Evolutionary conservation across 1,140 invertebrate species (phyloP).

Genomic region (Penaeus indicus): DNA sequence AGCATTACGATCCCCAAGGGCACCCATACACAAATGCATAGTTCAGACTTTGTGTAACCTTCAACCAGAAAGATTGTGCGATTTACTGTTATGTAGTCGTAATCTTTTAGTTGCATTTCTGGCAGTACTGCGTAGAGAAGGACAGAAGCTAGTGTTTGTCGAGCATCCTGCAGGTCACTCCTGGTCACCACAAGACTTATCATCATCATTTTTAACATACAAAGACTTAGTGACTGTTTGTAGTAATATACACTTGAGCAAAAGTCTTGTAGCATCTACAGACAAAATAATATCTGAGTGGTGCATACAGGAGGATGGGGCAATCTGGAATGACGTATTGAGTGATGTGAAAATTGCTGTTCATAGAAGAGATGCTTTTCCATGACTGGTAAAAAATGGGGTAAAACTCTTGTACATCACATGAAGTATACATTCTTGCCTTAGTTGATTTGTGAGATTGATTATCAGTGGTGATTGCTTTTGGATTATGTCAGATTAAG

Average conservation of each 20-base stretch:
- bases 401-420: not conserved
- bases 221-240: slow-evolving; percentile 30
- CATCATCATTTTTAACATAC: slow-evolving; percentile 9
- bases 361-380: not conserved
- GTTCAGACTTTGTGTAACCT: not conserved
- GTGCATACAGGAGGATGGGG: slow-evolving; percentile 16
- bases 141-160: slow-evolving; percentile 10
- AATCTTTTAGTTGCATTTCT: slow-evolving; percentile 18
- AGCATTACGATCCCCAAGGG: too few species aligned
- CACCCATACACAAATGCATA: not conserved
- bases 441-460: too few species aligned
- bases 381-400: too few species aligned
- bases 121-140: slow-evolving; percentile 29
- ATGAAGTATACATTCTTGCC: too few species aligned
- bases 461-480: too few species aligned
- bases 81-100: not conserved
- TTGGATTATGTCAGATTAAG: too few species aligned
- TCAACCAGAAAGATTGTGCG: not conserved
- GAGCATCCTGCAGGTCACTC: not conserved
- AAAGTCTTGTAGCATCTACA: not conserved
- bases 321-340: slow-evolving; percentile 37
- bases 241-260: not conserved
- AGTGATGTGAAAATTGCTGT: not conserved
- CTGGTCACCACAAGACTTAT: slow-evolving; percentile 24
- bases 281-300: slow-evolving; percentile 11